Percentiles rank a stretch among this genome's conserved stretches.
These are phyloP conservation scores for Cheilosia soror DNA, from an alignment of 2,888 invertebrate species.

Conservation along the genomic window DNA sequence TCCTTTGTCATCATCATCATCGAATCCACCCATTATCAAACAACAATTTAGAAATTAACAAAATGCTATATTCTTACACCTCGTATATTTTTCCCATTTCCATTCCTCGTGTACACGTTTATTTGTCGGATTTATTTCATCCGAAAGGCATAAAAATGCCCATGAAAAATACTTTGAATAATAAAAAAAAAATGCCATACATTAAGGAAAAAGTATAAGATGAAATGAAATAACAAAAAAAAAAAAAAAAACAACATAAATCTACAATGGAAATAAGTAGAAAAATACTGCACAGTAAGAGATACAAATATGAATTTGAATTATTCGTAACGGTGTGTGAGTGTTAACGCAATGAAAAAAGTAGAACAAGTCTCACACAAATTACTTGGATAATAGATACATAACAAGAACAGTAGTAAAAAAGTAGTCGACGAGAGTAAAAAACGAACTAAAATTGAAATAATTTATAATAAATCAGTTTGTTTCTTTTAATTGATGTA, in stretches of 20 bases:
- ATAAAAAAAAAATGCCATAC: conserved; percentile 65
- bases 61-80: conserved; percentile 43
- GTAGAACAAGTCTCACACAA: conserved; percentile 59
- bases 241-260: conserved; percentile 28
- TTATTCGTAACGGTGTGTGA: conserved; percentile 43
- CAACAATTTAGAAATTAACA: conserved; percentile 43
- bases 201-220: conserved; percentile 18
- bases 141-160: conserved; percentile 55
- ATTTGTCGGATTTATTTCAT: conserved; percentile 53
- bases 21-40: neutral
- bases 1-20: conserved; percentile 2
- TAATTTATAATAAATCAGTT: conserved; percentile 45
- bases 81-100: neutral
- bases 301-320: conserved; percentile 65
- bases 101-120: conserved; percentile 19
- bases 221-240: conserved; percentile 8
- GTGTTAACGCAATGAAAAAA: conserved; percentile 52
- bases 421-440: conserved; percentile 3
- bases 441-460: conserved; percentile 13
- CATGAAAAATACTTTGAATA: conserved; percentile 58
- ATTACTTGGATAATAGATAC: conserved; percentile 18
- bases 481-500: conserved; percentile 29
- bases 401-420: conserved; percentile 8
- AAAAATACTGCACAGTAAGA: conserved; percentile 45
- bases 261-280: conserved; percentile 5